A percentile compares a stretch with the other conserved stretches of the same genome.
phyloP scores from a whole-genome alignment of 2,113 vertebrate genomes.

The Columba livia region DNA sequence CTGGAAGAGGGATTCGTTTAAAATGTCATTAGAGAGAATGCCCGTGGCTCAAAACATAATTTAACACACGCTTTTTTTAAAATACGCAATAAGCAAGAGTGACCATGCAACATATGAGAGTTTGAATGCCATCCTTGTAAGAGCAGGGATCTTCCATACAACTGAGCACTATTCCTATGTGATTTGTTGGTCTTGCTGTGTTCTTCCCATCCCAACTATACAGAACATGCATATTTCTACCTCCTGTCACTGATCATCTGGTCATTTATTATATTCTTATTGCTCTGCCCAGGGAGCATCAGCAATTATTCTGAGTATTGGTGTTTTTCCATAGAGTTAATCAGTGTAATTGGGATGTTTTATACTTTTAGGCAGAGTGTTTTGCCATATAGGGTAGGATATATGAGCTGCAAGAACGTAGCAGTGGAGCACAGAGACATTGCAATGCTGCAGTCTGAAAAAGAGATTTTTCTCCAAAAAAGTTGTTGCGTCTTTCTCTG shows the following conservation, averaged over 20 bases:
- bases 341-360: slow-evolving; percentile 56
- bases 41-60: neutral
- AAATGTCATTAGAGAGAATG: neutral
- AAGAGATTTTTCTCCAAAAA: neutral
- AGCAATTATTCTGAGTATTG: slow-evolving; percentile 8
- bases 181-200: neutral
- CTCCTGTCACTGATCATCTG: neutral
- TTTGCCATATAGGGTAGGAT: slow-evolving; percentile 30
- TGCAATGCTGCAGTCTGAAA: slow-evolving; percentile 12
- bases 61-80: neutral
- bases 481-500: neutral
- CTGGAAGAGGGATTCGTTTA: neutral
- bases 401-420: neutral
- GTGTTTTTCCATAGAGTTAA: slow-evolving; percentile 56
- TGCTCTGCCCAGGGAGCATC: neutral
- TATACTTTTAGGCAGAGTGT: slow-evolving; percentile 15
- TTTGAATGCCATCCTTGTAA: neutral
- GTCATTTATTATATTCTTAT: slow-evolving; percentile 17
- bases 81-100: fast-evolving
- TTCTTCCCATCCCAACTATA: neutral
- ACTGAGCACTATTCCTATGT: neutral
- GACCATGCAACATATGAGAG: fast-evolving
- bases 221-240: neutral
- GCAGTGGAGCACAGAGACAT: neutral
- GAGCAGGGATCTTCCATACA: neutral